Base-by-base conservation (phyloP, 2,888 invertebrate genomes). In the Seira ritae region DNA sequence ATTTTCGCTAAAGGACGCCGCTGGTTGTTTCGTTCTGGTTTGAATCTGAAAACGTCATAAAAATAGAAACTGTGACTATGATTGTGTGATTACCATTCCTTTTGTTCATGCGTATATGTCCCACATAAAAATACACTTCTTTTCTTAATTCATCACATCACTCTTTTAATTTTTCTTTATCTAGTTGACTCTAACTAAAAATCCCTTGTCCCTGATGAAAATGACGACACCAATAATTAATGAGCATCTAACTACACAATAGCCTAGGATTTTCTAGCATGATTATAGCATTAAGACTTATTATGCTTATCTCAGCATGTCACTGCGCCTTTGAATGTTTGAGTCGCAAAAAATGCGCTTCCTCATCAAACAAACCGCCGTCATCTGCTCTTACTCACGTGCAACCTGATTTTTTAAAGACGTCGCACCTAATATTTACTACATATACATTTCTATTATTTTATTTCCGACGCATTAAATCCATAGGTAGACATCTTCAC, bases 21-120 rank as follows among this genome's bases (percentile, higher is more conserved):
- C 17, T 87, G 87, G 31, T 83, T 84, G 55, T 74, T 84, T 67
- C 85, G 85, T 67, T 89, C 89, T 19, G 89, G 89, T 82, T 88
- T 88, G 69, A 89, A 88, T 82, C 89, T 89, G 75, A 12, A 60
- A 65, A 31, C 8, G 42, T 12, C 20, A 19, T 20, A 20, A 65
- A 19, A 22, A 50, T 50, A 50, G 12, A 50, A 50, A 50, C 50
- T 15, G 50, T n/a, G 15, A 50, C 15, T 50, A 2, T 50, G 31
- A 55, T 55, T 55, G 3, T 55, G 3, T 12, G 17, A 55, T n/a
- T 55, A 55, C 62, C 69, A 31, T 67, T 24, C 10, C 23, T 24
- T 23, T 23, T 23, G 20, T 23, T 65, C 10, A 10, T 3, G 2
- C 15, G 19, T n/a, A 15, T 15, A n/a, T 62, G 62, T 62, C 62